Base-by-base conservation (phyloP, 1,140 invertebrate genomes). In the Penaeus indicus region DNA sequence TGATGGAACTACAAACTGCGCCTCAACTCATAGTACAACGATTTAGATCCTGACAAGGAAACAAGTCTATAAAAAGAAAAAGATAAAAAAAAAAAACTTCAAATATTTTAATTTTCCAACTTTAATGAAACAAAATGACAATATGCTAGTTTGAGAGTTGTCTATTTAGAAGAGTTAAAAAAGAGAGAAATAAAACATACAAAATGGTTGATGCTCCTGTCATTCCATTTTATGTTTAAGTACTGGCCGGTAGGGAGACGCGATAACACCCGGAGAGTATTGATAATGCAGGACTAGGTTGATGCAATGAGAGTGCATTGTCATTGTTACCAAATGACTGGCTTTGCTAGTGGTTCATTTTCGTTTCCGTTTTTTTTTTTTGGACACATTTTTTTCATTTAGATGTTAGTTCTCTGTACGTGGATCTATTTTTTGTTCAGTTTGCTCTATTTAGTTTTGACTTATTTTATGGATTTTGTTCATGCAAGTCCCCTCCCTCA, bases 281-380 rank as follows among this genome's bases (percentile, higher is more conserved):
- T 32, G 42, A 42, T 32, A 78, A 38, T 5, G 19, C 21, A 78
- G 21, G 42, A 18, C 25, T 21, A 78, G 38, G 32, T 22, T 60
- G 22, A 54, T 1, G 62, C 21, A 84, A 64, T 27, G 82, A 64
- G 64, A 47, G 27, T 18, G 62, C 72, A 38, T 25, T 19, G 19
- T 42, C 62, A 84, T 32, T 47, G 64, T 72, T 69, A 67, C 62
- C 82, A 38, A 84, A 86, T 86, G 84, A 79, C 84, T 86, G 84
- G 84, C 84, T 86, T 86, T 79, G 61, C 32, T 79, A 78, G 75
- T 77, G 61, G 7, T 62, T 77, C 21, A 61, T 72, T 32, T 62
- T 38, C 16, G 54, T 84, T 61, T 63, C 62, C 13, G 11, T 78
- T 79, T 61, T 62, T 77, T 85, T 77, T 42, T 47, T 0, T 21